Evolutionary conservation across 2,797 vertebrate genomes (phyloP), one percentile per base, ranked within the genome.

Genomic region (Epinephelus malabaricus): DNA sequence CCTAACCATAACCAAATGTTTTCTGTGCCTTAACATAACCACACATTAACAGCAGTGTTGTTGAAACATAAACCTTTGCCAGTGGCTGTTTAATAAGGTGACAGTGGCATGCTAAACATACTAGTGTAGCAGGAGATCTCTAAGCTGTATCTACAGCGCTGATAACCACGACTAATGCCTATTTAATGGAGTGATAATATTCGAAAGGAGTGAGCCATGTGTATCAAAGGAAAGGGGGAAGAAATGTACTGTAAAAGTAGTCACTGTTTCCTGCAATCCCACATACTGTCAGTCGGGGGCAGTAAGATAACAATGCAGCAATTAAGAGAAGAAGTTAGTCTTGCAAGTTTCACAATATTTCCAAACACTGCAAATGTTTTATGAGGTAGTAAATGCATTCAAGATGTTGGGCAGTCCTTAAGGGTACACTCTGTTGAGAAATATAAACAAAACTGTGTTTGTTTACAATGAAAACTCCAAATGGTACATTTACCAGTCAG

Each of bases 381-480:
- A 69, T 21, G 46, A 60, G 19, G 8, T 17, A 51, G 9, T 14
- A 51, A 73, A 72, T 79, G 27, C 51, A 27, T 34, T 63, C 50
- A 73, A 83, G 46, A 74, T 80, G 69, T 43, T 40, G 66, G 18
- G 9, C 50, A 5, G 1, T 19, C 23, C 25, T 64, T 14, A 6
- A 45, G 49, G 55, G 15, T 47, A 3, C 9, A 40, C 45, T 65
- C 11, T 76, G 45, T 4, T 12, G 3, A 19, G 53, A 63, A 34
- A 70, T 12, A 47, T 47, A 51, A 72, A 61, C 47, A 38, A 17
- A 51, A 40, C 56, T 15, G 10, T 43, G 40, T 72, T 65, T 75
- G 69, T 70, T 84, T 27, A n/a, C 15, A 18, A 21, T 61, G 21
- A 62, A 53, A 64, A 62, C 18, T 43, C 68, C 72, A 76, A 76